Evolutionary conservation across 2,888 invertebrate genomes (phyloP).

Genomic region (Polydesmus complanatus): DNA sequence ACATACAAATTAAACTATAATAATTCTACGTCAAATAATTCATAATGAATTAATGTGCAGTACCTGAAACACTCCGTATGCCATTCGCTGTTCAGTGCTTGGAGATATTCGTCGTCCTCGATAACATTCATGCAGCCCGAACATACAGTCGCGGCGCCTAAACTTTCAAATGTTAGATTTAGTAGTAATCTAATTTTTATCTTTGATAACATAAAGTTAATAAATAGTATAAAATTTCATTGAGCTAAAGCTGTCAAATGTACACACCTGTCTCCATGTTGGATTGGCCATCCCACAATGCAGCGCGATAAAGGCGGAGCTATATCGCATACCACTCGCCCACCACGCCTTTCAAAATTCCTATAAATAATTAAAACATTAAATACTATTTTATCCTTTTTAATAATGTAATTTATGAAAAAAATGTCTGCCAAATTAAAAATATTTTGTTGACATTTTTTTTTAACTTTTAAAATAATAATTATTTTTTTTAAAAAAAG

Average conservation of each 20-base stretch:
- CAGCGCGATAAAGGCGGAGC: background rate
- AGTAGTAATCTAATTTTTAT: too few species aligned
- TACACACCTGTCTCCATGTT: background rate
- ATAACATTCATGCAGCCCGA: constrained; percentile 61
- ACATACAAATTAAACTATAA: too few species aligned
- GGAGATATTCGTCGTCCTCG: constrained; percentile 61
- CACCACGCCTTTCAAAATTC: background rate
- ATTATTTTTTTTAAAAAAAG: too few species aligned
- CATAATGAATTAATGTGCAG: too few species aligned
- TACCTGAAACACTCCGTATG: constrained; percentile 78
- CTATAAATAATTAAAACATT: background rate
- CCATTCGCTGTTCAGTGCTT: constrained; percentile 72
- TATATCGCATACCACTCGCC: background rate
- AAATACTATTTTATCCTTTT: too few species aligned
- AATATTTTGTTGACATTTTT: too few species aligned
- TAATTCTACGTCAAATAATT: too few species aligned
- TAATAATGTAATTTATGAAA: too few species aligned
- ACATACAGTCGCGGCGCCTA: constrained; percentile 35
- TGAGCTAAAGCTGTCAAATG: background rate
- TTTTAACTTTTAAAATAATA: too few species aligned
- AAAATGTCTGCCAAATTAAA: too few species aligned
- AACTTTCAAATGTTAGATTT: background rate
- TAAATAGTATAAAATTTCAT: too few species aligned
- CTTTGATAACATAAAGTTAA: too few species aligned
- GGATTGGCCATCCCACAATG: background rate